phyloP scores from a whole-genome alignment of 2,113 vertebrate genomes.

The Peucedramus taeniatus region DNA sequence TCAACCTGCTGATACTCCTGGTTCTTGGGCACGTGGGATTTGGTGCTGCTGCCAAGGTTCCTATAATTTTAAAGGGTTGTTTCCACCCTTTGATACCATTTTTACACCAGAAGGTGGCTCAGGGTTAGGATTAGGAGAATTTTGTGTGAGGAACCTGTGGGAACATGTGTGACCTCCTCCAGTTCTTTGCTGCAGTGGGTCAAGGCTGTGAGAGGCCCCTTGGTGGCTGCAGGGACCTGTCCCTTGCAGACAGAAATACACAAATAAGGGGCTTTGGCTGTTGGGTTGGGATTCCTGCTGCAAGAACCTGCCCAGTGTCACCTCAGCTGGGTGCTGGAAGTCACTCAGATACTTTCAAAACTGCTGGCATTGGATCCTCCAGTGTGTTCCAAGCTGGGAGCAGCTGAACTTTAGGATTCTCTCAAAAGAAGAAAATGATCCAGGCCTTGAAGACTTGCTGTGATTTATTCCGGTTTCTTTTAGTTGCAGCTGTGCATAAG shows the following conservation, averaged over 20 bases:
- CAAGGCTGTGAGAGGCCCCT: not conserved
- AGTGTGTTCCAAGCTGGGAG: accelerated
- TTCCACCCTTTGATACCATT: not conserved
- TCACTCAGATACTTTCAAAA: not conserved
- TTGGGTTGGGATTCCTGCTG: not conserved
- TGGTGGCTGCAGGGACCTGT: not conserved
- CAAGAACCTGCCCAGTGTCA: not conserved
- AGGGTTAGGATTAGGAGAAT: not conserved
- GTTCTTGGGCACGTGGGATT: accelerated
- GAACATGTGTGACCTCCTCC: accelerated
- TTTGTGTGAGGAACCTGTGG: not conserved
- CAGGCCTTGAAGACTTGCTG: not conserved
- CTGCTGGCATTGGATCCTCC: not conserved
- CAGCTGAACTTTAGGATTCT: not conserved
- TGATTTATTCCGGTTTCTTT: not conserved
- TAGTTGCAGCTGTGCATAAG: not conserved
- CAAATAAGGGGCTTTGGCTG: not conserved
- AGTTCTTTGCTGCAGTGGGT: accelerated
- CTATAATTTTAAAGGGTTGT: accelerated
- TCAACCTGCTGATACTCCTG: not conserved
- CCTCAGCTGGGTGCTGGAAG: not conserved
- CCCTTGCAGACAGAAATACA: not conserved
- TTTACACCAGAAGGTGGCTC: not conserved
- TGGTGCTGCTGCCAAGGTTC: not conserved
- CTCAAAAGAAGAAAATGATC: not conserved